phyloP scores from a whole-genome alignment of 2,113 vertebrate species.

The Erpornis zantholeuca region DNA sequence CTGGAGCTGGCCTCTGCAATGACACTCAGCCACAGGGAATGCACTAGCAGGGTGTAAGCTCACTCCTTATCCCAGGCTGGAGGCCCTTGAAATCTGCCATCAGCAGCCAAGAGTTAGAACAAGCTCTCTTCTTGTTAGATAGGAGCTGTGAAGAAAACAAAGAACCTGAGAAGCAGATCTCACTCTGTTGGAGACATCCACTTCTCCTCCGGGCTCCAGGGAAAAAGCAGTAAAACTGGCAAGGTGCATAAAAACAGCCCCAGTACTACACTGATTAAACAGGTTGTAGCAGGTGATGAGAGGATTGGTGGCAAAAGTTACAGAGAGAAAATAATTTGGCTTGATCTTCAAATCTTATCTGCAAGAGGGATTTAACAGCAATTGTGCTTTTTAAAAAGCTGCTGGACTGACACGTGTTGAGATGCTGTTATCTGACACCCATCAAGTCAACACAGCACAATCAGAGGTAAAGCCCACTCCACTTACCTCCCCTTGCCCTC shows the following conservation, averaged over 20 bases:
- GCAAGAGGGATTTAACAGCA: not conserved
- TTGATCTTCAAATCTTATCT: not conserved
- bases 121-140: not conserved
- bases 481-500: not conserved
- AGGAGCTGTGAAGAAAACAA: not conserved
- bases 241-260: not conserved
- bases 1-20: not conserved
- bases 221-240: not conserved
- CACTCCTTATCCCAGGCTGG: not conserved
- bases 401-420: not conserved
- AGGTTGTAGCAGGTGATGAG: not conserved
- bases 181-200: not conserved
- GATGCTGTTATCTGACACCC: not conserved
- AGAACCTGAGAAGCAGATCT: not conserved
- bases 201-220: not conserved
- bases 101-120: rapidly evolving
- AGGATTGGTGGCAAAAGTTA: not conserved
- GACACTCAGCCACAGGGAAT: not conserved
- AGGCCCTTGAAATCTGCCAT: not conserved
- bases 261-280: not conserved
- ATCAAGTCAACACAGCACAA: not conserved
- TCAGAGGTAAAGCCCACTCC: not conserved
- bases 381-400: not conserved
- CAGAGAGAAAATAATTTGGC: not conserved
- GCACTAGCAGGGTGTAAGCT: not conserved